These are phyloP conservation scores for Dallia pectoralis DNA, from an alignment of 2,797 vertebrate genomes.

Conservation along the genomic window DNA sequence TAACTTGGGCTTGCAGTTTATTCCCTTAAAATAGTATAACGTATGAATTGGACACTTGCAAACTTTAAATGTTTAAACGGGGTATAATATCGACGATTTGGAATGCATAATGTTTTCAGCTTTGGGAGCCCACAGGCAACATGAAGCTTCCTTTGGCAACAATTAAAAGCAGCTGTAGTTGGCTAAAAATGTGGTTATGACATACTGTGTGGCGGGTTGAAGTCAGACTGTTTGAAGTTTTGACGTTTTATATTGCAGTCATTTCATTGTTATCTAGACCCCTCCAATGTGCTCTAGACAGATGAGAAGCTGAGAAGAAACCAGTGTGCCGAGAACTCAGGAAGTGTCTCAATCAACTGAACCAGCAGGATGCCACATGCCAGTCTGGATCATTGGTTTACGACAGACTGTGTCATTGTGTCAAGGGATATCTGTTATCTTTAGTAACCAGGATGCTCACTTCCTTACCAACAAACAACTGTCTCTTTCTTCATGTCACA, in stretches of 20 bases:
- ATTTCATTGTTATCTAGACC: conserved; percentile 23
- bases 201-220: background rate
- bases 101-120: no score
- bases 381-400: conserved; percentile 22
- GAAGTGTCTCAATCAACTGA: conserved; percentile 25
- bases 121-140: background rate
- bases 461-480: background rate
- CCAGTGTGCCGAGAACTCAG: conserved; percentile 17
- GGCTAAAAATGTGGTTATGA: background rate
- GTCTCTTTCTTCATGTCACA: background rate
- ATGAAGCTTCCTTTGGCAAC: background rate
- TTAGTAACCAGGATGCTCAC: background rate
- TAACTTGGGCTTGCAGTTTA: background rate
- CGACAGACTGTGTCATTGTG: conserved; percentile 21
- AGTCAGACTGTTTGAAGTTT: background rate
- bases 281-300: conserved; percentile 19
- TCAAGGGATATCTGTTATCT: conserved; percentile 35
- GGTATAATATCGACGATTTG: no score
- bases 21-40: background rate
- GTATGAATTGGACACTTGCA: background rate
- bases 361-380: conserved; percentile 33
- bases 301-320: background rate
- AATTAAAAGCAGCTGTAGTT: background rate
- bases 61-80: background rate
- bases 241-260: conserved; percentile 3